A percentile compares a stretch with the other conserved stretches of the same genome.
Conservation (phyloP, 2,113 vertebrate species). For the Nesoenas mayeri region DNA sequence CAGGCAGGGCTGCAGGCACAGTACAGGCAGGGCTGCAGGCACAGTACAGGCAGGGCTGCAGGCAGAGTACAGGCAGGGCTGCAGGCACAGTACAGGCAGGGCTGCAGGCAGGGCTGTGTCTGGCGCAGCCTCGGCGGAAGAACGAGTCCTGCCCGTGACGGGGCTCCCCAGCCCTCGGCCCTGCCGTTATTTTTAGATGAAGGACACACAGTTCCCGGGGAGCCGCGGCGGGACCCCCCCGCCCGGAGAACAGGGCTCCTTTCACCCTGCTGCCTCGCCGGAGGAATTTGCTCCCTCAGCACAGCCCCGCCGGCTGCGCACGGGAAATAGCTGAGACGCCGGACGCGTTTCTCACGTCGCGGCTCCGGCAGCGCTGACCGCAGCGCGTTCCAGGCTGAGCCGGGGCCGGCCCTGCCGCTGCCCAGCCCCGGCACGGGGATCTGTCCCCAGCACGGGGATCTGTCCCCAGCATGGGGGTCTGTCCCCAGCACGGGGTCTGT, state of each 20-base stretch:
- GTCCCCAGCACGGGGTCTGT: no score
- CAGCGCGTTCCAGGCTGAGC: neutral
- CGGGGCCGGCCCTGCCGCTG: neutral
- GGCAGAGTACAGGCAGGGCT: no score
- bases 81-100: neutral
- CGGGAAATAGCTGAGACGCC: slow-evolving; percentile 12
- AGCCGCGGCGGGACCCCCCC: neutral
- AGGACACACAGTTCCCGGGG: neutral
- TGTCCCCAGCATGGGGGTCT: no score
- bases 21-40: no score
- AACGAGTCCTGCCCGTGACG: neutral
- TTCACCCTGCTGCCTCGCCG: neutral
- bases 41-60: no score
- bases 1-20: neutral
- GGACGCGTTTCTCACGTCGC: slow-evolving; percentile 21
- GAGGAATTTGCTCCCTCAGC: slow-evolving; percentile 10
- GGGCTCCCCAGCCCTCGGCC: neutral
- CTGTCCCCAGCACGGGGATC: no score
- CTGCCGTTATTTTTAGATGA: neutral
- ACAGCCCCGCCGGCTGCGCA: neutral
- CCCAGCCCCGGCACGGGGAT: no score
- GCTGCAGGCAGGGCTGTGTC: neutral
- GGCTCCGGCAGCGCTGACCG: neutral
- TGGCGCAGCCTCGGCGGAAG: neutral
- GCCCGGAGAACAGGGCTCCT: slow-evolving; percentile 2